Conservation (phyloP, 2,888 invertebrate genomes). For the Drosophila barbarae region DNA sequence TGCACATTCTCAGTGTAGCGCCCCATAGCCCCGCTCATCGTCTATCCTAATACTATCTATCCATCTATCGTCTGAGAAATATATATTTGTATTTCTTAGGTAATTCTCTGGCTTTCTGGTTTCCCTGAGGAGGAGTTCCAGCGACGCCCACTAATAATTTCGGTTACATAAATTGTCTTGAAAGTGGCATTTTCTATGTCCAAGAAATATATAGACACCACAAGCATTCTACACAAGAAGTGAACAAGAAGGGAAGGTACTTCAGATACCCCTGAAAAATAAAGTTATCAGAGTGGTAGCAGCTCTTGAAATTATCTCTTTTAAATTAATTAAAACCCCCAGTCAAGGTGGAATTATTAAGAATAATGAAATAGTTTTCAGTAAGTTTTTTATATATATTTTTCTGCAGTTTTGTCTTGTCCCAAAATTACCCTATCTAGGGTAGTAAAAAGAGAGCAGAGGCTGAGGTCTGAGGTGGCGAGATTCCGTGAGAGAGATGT, state of each 20-base stretch:
- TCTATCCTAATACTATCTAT: slow-evolving; percentile 6
- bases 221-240: not conserved
- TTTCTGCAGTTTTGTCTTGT: not conserved
- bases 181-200: slow-evolving; percentile 26
- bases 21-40: not conserved
- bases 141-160: slow-evolving; percentile 3
- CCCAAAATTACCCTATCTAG: slow-evolving; percentile 2
- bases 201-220: not conserved
- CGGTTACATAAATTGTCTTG: slow-evolving; percentile 50
- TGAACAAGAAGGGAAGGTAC: not conserved
- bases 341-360: not conserved
- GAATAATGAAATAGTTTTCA: not conserved
- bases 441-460: slow-evolving; percentile 20
- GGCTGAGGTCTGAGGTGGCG: not conserved
- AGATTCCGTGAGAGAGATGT: slow-evolving; percentile 36
- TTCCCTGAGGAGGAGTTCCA: not conserved
- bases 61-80: slow-evolving; percentile 8
- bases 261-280: slow-evolving; percentile 2
- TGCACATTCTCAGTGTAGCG: slow-evolving; percentile 44
- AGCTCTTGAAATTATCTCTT: not conserved
- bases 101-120: slow-evolving; percentile 7
- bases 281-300: not conserved
- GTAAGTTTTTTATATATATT: not conserved
- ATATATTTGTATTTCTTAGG: slow-evolving; percentile 16
- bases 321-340: not conserved